Percentiles rank a stretch among this genome's conserved stretches.
Evolutionary conservation across 2,113 vertebrate species (phyloP).

Genomic region (Capricornis sumatraensis): DNA sequence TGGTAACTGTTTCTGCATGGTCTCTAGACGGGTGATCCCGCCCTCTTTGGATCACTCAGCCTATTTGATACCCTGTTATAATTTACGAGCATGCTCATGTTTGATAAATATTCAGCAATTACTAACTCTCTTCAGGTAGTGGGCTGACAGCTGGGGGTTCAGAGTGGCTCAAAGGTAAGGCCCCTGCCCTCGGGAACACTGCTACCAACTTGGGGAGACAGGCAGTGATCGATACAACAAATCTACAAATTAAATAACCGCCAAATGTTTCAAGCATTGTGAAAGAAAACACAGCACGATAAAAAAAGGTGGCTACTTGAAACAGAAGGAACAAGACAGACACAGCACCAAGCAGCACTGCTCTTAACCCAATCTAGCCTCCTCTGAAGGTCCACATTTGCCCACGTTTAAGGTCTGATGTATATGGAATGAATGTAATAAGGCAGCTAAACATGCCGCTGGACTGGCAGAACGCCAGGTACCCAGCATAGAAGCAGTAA

Average conservation of each 20-base stretch:
- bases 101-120: background rate
- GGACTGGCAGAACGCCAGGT: fast-evolving
- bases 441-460: fast-evolving
- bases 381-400: background rate
- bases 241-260: background rate
- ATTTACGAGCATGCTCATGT: fast-evolving
- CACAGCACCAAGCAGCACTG: too few relatives aligned
- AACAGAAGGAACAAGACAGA: background rate
- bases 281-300: background rate
- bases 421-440: background rate
- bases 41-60: background rate
- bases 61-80: too few relatives aligned
- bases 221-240: fast-evolving
- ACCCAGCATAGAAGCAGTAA: background rate
- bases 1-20: background rate
- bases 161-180: background rate
- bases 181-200: background rate
- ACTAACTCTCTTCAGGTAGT: background rate
- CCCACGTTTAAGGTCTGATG: background rate
- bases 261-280: fast-evolving
- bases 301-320: too few relatives aligned
- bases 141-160: background rate
- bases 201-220: background rate
- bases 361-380: background rate
- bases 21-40: fast-evolving